Conservation (phyloP, 2,888 invertebrate species). For the Perizoma flavofasciatum region DNA sequence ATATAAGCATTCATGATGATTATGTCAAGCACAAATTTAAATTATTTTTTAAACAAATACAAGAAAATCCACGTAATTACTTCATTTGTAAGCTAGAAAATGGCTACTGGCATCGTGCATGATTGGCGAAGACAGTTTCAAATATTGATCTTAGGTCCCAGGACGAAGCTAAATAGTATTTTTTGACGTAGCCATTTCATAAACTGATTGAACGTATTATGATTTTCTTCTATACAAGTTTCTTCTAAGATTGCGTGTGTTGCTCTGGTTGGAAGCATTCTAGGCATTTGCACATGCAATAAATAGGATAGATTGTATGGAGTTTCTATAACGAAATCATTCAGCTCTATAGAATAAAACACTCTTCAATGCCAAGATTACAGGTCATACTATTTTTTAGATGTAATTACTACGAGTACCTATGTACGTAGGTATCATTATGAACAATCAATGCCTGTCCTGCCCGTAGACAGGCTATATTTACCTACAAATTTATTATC, state of each 20-base stretch:
- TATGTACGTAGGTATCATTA: too few relatives aligned
- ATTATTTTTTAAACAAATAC: constrained; percentile 9
- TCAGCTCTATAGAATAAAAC: neutral
- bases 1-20: constrained; percentile 48
- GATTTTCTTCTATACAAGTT: constrained; percentile 15
- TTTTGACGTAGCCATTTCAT: too few relatives aligned
- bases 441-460: too few relatives aligned
- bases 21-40: too few relatives aligned
- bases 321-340: constrained; percentile 7
- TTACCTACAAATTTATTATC: neutral
- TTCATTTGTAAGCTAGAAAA: neutral
- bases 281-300: constrained; percentile 28
- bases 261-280: constrained; percentile 47
- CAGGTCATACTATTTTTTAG: too few relatives aligned
- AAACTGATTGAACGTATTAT: neutral
- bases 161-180: too few relatives aligned
- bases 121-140: too few relatives aligned
- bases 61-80: constrained; percentile 5
- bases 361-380: too few relatives aligned
- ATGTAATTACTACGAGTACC: too few relatives aligned
- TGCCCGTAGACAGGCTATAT: too few relatives aligned
- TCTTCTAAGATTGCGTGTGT: constrained; percentile 57
- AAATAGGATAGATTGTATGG: constrained; percentile 1
- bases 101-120: too few relatives aligned
- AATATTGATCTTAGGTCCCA: too few relatives aligned